phyloP scores from a whole-genome alignment of 2,113 vertebrate species.

The Menura novaehollandiae region DNA sequence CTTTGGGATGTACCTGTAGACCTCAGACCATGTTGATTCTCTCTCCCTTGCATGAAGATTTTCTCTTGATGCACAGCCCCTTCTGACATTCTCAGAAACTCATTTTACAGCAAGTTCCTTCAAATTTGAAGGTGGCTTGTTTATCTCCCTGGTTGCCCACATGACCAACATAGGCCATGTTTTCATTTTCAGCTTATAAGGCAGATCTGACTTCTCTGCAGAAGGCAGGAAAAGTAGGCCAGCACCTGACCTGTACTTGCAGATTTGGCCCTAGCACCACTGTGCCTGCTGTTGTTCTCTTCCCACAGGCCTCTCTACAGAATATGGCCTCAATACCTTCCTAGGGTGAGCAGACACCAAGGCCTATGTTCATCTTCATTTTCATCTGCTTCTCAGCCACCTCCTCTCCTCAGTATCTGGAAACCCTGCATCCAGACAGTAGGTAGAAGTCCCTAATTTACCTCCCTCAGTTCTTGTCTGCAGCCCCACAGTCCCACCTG shows the following conservation, averaged over 20 bases:
- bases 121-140: not conserved
- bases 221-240: not conserved
- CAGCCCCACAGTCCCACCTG: not conserved
- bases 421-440: not conserved
- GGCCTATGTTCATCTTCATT: not conserved
- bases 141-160: not conserved
- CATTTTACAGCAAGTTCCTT: not conserved
- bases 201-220: not conserved
- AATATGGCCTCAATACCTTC: not conserved
- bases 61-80: not conserved
- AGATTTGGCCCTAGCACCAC: not conserved
- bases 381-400: not conserved
- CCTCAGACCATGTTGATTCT: not conserved
- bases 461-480: not conserved
- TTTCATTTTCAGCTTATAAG: not conserved
- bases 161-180: not conserved
- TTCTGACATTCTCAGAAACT: not conserved
- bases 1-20: not conserved
- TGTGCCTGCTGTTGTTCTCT: not conserved
- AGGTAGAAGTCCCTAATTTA: not conserved
- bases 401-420: not conserved
- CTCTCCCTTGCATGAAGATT: not conserved
- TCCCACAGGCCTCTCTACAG: not conserved
- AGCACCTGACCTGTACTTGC: not conserved
- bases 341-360: not conserved